phyloP scores from a whole-genome alignment of 2,113 vertebrate genomes.

The Paradoxurus hermaphroditus region DNA sequence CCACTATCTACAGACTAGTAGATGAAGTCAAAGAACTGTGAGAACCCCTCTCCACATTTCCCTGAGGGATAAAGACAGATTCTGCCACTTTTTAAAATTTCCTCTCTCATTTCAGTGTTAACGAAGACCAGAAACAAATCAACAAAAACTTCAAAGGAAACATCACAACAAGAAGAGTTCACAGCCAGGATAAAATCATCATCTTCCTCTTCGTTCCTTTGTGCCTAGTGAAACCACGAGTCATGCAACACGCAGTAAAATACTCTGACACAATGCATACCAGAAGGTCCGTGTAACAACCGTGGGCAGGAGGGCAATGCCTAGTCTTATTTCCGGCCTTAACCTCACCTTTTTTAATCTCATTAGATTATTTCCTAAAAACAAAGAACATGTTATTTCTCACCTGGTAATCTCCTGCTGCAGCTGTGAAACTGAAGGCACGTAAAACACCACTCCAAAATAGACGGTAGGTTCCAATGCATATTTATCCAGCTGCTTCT shows the following conservation, averaged over 20 bases:
- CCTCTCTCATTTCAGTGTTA: background rate
- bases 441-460: conserved; percentile 97
- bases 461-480: conserved; percentile 96
- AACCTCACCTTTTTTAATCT: background rate
- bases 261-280: background rate
- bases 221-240: background rate
- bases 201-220: background rate
- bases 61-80: background rate
- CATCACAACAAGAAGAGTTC: background rate
- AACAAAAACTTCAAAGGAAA: background rate
- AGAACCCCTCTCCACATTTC: background rate
- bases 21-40: background rate
- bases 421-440: conserved; percentile 92
- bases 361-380: background rate
- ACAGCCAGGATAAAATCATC: background rate
- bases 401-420: conserved; percentile 99
- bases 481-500: conserved; percentile 98
- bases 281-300: background rate
- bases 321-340: background rate
- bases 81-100: background rate
- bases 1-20: background rate
- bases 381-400: background rate
- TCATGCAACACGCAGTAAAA: background rate
- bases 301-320: background rate
- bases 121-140: conserved; percentile 14